Percentiles rank a stretch among this genome's conserved stretches.
Evolutionary conservation across 2,797 vertebrate species (phyloP).

Genomic region (Synaphobranchus kaupii): DNA sequence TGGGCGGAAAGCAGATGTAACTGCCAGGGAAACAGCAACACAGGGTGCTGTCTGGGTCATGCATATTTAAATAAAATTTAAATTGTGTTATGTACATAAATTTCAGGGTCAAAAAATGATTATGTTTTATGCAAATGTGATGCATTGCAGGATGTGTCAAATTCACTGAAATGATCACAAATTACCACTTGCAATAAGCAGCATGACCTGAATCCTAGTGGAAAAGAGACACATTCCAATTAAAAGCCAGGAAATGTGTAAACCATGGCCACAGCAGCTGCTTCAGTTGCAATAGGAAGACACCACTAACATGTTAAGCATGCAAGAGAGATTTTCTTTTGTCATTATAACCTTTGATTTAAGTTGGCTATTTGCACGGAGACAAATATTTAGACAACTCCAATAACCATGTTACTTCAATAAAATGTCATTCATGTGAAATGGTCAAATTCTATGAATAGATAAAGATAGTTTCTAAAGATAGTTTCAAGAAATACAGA

Average conservation of each 20-base stretch:
- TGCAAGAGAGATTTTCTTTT: too few species aligned
- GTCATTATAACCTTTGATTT: too few species aligned
- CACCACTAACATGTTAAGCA: too few species aligned
- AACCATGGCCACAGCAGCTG: neutral
- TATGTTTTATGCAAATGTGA: neutral
- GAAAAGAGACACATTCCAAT: too few species aligned
- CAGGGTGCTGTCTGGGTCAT: neutral
- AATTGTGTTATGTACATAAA: neutral
- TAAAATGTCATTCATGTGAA: too few species aligned
- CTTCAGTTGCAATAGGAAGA: neutral
- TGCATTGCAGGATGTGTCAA: neutral
- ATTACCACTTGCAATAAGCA: neutral
- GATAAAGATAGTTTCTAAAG: too few species aligned
- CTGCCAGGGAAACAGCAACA: neutral
- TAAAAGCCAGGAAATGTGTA: neutral
- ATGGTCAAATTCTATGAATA: too few species aligned
- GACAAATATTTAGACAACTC: too few species aligned
- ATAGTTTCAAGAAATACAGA: too few species aligned
- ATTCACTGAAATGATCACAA: neutral
- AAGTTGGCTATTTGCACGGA: too few species aligned
- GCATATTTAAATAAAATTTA: neutral
- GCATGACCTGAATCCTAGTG: neutral
- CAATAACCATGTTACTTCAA: too few species aligned
- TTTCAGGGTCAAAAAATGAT: neutral
- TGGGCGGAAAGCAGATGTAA: neutral